phyloP scores from a whole-genome alignment of 2,113 vertebrate species.

The Strigops habroptila region DNA sequence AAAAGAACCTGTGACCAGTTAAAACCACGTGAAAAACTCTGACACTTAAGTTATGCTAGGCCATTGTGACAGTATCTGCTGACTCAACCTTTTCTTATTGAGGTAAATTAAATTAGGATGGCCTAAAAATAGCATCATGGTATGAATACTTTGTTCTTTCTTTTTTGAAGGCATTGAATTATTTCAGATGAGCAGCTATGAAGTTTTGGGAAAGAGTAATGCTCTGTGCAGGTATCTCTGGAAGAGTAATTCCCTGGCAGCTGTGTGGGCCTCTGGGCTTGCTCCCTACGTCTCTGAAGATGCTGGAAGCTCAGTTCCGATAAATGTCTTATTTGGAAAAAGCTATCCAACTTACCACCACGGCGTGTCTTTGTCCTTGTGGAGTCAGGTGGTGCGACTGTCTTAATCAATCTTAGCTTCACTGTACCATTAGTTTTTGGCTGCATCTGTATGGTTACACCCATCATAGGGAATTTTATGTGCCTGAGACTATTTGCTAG shows the following conservation, averaged over 20 bases:
- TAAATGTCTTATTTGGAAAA: not conserved
- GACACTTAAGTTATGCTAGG: not conserved
- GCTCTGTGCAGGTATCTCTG: not conserved
- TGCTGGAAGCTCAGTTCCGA: not conserved
- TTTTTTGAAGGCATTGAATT: not conserved
- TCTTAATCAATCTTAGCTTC: not conserved
- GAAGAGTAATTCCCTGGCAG: not conserved
- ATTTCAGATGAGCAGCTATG: not conserved
- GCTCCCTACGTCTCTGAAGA: not conserved
- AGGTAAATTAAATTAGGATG: not conserved
- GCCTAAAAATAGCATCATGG: not conserved
- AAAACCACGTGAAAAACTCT: not conserved
- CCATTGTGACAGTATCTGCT: not conserved
- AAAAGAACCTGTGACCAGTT: not conserved
- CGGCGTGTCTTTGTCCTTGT: not conserved
- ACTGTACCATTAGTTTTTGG: not conserved
- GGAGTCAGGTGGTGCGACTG: not conserved
- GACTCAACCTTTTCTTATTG: not conserved
- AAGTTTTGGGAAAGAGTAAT: not conserved
- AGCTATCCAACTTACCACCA: not conserved
- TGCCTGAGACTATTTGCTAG: not conserved
- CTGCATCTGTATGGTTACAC: not conserved
- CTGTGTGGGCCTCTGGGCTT: accelerated
- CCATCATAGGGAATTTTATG: not conserved
- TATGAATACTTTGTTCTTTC: not conserved